phyloP scores from a whole-genome alignment of 1,140 invertebrate genomes.

The Drosophila repletoides region DNA sequence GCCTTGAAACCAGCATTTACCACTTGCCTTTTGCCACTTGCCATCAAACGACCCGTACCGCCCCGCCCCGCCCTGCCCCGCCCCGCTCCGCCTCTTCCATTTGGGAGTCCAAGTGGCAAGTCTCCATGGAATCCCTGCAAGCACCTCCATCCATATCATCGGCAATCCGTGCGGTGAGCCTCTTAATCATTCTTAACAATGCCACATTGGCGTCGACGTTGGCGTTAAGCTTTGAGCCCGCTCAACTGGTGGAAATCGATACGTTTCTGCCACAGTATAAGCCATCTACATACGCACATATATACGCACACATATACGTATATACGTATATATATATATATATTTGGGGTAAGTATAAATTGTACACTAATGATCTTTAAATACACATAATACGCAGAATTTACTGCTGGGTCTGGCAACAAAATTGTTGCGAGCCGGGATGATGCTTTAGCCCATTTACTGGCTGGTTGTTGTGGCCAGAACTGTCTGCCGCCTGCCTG shows the following conservation, averaged over 20 bases:
- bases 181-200: constrained; percentile 78
- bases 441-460: constrained; percentile 30
- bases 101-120: not conserved
- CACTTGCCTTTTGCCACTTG: constrained; percentile 13
- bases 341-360: constrained; percentile 53
- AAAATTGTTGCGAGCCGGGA: not conserved
- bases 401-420: constrained; percentile 2
- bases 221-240: constrained; percentile 42
- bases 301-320: not conserved
- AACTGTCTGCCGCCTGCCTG: too few relatives aligned
- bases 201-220: constrained; percentile 33
- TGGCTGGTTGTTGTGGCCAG: constrained; percentile 21
- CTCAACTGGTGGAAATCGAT: constrained; percentile 76
- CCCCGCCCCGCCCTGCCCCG: too few relatives aligned
- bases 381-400: constrained; percentile 61
- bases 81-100: not conserved
- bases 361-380: constrained; percentile 74
- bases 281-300: not conserved
- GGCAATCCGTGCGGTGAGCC: constrained; percentile 56
- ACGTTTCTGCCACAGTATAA: constrained; percentile 13
- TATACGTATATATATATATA: not conserved
- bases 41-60: too few relatives aligned
- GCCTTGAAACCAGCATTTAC: constrained; percentile 55
- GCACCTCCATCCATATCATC: constrained; percentile 7
- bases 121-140: constrained; percentile 2